Base-by-base conservation (phyloP, 2,888 invertebrate genomes). In the Criorhina ranunculi region DNA sequence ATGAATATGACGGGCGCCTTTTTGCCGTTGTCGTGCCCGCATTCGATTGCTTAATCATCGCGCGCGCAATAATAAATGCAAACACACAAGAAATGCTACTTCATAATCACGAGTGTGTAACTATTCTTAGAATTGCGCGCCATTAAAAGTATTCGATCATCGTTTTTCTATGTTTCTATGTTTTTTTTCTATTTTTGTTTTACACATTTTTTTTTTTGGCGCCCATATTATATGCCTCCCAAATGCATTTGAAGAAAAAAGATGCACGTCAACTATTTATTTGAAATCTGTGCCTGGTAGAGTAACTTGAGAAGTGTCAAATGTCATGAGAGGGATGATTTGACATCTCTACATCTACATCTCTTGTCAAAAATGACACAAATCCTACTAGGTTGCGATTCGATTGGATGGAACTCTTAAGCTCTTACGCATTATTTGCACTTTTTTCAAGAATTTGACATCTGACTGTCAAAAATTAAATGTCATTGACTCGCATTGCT, bases 11-110 rank as follows among this genome's bases (percentile, higher is more conserved):
- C 66, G n/a, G 70, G 77, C 77, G 82, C 77, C 77, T 77, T 82
- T 82, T 77, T 53, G 72, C 51, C 77, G 82, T 60, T 40, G 60
- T 72, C 82, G 77, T 82, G 70, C 5, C 19, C 8, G 19, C 59
- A 82, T 60, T 78, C 12, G 53, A 60, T 66, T 77, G 77, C 70
- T 59, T 60, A 66, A 66, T 69, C 76, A 57, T 59, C 40, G 40
- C 37, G 37, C 37, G 51, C 24, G 15, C 24, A 31, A 51, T 9
- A 31, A 17, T 17, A 31, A 66, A 51, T 17, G 37, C 70, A 69
- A 51, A 64, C 40, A 64, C 40, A 35, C 33, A 42, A 19, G 60
- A 57, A 42, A 7, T 35, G 8, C 15, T 40, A 12, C 11, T 24
- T 5, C 29, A 37, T 53, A 62, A 73, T 64, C 55, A 46, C 73